Base-by-base conservation (phyloP, 2,113 vertebrate genomes). In the Perognathus longimembris region DNA sequence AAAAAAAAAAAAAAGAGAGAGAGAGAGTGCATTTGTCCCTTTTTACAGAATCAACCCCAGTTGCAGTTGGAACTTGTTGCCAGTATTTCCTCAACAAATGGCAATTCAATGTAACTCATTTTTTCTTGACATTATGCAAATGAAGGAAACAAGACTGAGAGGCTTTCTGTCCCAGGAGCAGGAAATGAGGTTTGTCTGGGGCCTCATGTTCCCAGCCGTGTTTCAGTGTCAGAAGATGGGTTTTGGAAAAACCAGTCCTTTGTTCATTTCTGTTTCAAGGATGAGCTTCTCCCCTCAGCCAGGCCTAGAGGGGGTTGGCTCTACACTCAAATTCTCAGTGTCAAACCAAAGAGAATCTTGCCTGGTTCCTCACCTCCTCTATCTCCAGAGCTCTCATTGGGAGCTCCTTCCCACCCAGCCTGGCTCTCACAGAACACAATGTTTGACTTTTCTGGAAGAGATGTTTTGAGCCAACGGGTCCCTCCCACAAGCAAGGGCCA, bases 111-210 rank as follows among this genome's bases (percentile, higher is more conserved):
- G 79, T 95, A 93, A 92, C 73, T 97, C 95, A 95, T 94, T 95
- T 95, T n/a, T 89, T 94, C 91, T 94, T 84, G 89, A 83, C 93
- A 92, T 92, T 87, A 97, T 96, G 96, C 81, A 96, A 96, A 94
- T 86, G 80, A 95, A 85, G 57, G 69, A 45, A 89, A 61, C 54
- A 73, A 95, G 89, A 95, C 92, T 96, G 94, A 97, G 95, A 42
- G 79, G 86, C 64, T 87, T 96, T 96, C 94, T 97, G 94, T 96
- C 79, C 90, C n/a, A 83, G 91, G 73, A 93, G 80, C 84, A 96
- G 95, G 96, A 96, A 96, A 74, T 92, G 94, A 89, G 91, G 91
- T 32, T 79, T 83, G 92, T 92, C 74, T 87, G 81, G 91, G 93
- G 78, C 90, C 71, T 36, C 75, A 71, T n/a, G 32, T n/a, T 93